These are phyloP conservation scores for Isotomurus palustris DNA, from an alignment of 2,888 invertebrate genomes.

Conservation along the genomic window DNA sequence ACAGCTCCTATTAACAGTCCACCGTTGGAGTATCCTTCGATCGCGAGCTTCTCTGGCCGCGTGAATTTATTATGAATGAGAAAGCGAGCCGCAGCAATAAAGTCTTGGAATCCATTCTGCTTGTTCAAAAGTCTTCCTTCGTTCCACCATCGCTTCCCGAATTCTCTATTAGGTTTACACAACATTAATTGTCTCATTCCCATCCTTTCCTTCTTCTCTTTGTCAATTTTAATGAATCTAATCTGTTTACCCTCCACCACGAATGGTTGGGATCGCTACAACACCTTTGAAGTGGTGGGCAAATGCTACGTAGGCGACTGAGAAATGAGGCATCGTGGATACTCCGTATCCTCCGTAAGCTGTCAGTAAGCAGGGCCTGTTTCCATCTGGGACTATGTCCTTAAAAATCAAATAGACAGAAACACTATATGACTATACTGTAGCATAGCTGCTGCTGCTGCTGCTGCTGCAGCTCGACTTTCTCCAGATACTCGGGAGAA, in stretches of 20 bases:
- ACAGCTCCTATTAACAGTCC: constrained; percentile 92
- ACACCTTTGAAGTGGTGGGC: constrained; percentile 74
- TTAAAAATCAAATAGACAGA: too few relatives aligned
- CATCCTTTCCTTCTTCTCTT: too few relatives aligned
- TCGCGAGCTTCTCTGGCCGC: constrained; percentile 59
- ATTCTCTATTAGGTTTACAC: too few relatives aligned
- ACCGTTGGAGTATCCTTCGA: constrained; percentile 81
- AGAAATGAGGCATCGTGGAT: constrained; percentile 81
- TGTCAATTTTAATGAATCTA: too few relatives aligned
- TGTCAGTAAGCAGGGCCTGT: neutral
- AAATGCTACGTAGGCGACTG: constrained; percentile 60
- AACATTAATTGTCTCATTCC: too few relatives aligned
- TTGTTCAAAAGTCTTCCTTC: constrained; percentile 84
- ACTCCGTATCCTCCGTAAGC: constrained; percentile 57
- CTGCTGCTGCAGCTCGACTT: too few relatives aligned
- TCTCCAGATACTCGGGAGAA: too few relatives aligned
- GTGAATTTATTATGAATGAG: constrained; percentile 78
- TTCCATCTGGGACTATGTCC: neutral
- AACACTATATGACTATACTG: too few relatives aligned
- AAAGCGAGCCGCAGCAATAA: constrained; percentile 85
- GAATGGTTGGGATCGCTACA: constrained; percentile 84
- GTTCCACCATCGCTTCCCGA: constrained; percentile 64
- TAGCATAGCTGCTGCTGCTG: too few relatives aligned
- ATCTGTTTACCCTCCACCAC: constrained; percentile 88
- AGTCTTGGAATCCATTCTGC: constrained; percentile 96